These are phyloP conservation scores for Nannoperca obscura DNA, from an alignment of 2,797 vertebrate genomes.

Conservation along the genomic window DNA sequence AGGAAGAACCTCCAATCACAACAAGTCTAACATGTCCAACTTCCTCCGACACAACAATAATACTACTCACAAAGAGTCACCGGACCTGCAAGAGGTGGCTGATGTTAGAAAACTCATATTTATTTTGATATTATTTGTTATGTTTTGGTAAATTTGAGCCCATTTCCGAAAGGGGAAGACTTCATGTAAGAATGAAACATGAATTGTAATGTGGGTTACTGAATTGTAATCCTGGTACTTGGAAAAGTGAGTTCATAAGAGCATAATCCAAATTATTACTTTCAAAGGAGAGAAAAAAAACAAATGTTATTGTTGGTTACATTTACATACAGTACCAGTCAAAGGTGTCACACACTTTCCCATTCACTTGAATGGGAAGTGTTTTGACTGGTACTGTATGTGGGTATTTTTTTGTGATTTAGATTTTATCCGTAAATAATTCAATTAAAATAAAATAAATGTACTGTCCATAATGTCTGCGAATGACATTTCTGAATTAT, in stretches of 20 bases:
- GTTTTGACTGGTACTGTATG: too few relatives aligned
- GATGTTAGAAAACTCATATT: neutral
- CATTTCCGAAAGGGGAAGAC: too few relatives aligned
- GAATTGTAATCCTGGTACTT: neutral
- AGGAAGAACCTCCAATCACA: slow-evolving; percentile 42
- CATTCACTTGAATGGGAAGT: too few relatives aligned
- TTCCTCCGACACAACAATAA: slow-evolving; percentile 49
- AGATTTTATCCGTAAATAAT: neutral
- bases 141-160: neutral
- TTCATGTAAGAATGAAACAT: neutral
- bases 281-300: neutral
- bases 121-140: neutral
- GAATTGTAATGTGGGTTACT: neutral
- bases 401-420: neutral
- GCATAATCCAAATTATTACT: neutral
- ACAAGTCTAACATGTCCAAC: slow-evolving; percentile 33
- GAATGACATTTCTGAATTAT: neutral
- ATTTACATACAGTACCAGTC: neutral
- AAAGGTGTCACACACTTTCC: too few relatives aligned
- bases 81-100: neutral
- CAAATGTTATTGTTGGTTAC: neutral
- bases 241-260: neutral
- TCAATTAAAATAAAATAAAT: neutral
- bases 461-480: neutral
- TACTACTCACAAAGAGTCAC: slow-evolving; percentile 31